Conservation (phyloP, 2,797 vertebrate genomes). For the Odontamblyopus rebecca region DNA sequence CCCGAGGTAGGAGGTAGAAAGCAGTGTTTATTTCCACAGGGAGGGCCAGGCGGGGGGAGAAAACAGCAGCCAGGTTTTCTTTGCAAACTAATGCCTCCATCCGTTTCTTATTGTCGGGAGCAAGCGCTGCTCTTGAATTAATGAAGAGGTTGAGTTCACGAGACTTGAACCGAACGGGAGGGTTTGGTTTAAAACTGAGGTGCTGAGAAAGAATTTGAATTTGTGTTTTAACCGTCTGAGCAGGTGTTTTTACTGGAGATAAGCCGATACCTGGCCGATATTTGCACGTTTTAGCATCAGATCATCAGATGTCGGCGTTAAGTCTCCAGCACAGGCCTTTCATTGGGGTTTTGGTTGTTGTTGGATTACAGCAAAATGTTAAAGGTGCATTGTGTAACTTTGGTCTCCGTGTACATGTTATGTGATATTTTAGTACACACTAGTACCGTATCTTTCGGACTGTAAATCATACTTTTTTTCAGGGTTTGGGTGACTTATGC, state of each 20-base stretch:
- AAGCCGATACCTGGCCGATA: too few relatives aligned
- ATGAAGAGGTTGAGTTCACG: background rate
- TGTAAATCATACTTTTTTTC: too few relatives aligned
- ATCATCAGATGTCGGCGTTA: background rate
- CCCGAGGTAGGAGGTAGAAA: constrained; percentile 44
- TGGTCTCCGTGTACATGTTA: too few relatives aligned
- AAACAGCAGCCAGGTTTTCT: constrained; percentile 16
- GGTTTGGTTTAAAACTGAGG: background rate
- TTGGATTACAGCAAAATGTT: too few relatives aligned
- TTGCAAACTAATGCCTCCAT: constrained; percentile 36
- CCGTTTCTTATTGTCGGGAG: constrained; percentile 26
- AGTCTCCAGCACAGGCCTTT: too few relatives aligned
- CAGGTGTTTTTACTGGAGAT: too few relatives aligned
- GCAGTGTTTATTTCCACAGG: constrained; percentile 47
- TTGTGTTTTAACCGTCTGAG: background rate
- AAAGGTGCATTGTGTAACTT: too few relatives aligned
- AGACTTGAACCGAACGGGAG: background rate
- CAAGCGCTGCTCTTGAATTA: constrained; percentile 21
- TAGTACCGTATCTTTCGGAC: too few relatives aligned
- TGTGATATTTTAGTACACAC: too few relatives aligned
- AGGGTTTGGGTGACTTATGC: too few relatives aligned
- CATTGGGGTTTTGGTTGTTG: too few relatives aligned
- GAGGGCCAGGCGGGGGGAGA: constrained; percentile 19
- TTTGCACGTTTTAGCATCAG: background rate
- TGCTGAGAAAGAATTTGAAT: background rate